phyloP scores from a whole-genome alignment of 2,113 vertebrate genomes.

The Nycticorax nycticorax region DNA sequence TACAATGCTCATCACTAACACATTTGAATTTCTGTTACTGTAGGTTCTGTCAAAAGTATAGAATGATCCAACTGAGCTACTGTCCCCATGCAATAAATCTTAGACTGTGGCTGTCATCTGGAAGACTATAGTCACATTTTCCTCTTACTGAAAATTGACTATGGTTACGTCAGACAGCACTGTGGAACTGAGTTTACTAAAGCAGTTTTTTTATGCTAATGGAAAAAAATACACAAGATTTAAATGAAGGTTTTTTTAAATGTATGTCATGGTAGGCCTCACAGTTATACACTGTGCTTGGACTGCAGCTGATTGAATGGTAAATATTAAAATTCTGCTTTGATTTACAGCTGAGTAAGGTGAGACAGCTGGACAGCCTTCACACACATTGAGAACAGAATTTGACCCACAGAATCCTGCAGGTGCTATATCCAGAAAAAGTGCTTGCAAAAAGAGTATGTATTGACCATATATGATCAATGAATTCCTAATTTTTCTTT shows the following conservation, averaged over 20 bases:
- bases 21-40: not conserved
- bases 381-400: not conserved
- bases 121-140: not conserved
- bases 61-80: not conserved
- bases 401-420: not conserved
- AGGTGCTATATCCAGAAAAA: not conserved
- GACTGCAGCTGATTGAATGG: not conserved
- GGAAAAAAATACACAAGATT: not conserved
- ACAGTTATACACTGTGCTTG: not conserved
- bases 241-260: not conserved
- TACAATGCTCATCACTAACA: not conserved
- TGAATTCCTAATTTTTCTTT: not conserved
- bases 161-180: not conserved
- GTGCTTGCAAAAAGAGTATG: not conserved
- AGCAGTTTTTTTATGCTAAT: not conserved
- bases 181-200: not conserved
- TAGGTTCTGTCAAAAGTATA: not conserved
- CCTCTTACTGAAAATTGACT: not conserved
- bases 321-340: not conserved
- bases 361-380: not conserved
- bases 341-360: not conserved
- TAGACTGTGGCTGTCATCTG: not conserved
- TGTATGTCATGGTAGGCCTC: not conserved
- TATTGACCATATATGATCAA: not conserved
- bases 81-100: not conserved